These are phyloP conservation scores for Dolichomitus sp. DNA, from an alignment of 2,888 invertebrate genomes.

Conservation along the genomic window DNA sequence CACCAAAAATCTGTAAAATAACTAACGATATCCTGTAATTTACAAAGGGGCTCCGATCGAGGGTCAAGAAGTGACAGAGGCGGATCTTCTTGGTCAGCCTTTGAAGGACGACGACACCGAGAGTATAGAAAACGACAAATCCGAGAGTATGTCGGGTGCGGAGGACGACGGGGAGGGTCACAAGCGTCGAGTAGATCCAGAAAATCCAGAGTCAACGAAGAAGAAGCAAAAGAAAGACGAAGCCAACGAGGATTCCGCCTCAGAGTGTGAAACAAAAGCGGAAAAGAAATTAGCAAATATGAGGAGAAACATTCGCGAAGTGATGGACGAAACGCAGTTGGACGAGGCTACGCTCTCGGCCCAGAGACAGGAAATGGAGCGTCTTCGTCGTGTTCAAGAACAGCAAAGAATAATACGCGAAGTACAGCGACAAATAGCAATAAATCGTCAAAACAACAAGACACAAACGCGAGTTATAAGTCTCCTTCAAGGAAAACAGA, in stretches of 20 bases:
- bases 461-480: constrained; percentile 91
- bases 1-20: not conserved
- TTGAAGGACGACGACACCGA: constrained; percentile 81
- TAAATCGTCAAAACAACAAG: constrained; percentile 90
- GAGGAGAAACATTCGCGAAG: constrained; percentile 96
- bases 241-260: constrained; percentile 83
- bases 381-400: constrained; percentile 94
- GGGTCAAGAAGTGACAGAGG: constrained; percentile 84
- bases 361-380: constrained; percentile 96
- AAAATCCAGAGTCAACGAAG: constrained; percentile 78
- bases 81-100: constrained; percentile 82
- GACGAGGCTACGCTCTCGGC: constrained; percentile 97
- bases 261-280: constrained; percentile 81
- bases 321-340: constrained; percentile 96
- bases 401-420: constrained; percentile 94
- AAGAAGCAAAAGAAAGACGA: constrained; percentile 84
- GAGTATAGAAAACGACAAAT: constrained; percentile 80
- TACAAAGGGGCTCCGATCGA: constrained; percentile 83
- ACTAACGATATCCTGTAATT: constrained; percentile 27
- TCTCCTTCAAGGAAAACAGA: constrained; percentile 90
- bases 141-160: constrained; percentile 76
- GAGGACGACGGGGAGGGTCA: constrained; percentile 83
- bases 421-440: constrained; percentile 93
- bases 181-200: constrained; percentile 83
- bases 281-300: constrained; percentile 88